Conservation (phyloP, 2,888 invertebrate species). For the Microplitis manilae region DNA sequence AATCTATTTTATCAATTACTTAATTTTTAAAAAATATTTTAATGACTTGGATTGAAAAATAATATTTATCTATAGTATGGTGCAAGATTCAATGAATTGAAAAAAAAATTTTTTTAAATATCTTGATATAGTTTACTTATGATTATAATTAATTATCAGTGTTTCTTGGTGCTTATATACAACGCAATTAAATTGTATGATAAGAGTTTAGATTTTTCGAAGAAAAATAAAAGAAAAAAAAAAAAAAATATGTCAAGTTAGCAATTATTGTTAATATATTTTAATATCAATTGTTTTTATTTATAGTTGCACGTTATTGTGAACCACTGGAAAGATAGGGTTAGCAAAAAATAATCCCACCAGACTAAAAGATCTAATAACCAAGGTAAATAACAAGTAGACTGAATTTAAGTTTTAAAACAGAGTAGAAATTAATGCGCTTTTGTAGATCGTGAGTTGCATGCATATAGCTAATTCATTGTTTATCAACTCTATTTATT, state of each 20-base stretch:
- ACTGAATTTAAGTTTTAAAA: constrained; percentile 50
- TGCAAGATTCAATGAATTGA: too few species aligned
- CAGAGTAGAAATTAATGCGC: constrained; percentile 48
- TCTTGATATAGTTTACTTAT: constrained; percentile 25
- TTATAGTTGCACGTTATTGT: neutral
- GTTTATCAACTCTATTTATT: constrained; percentile 53
- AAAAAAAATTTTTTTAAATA: neutral
- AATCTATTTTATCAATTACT: too few species aligned
- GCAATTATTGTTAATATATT: neutral
- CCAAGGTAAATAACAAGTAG: constrained; percentile 46
- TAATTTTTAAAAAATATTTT: too few species aligned
- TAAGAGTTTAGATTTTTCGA: constrained; percentile 23
- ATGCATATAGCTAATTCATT: constrained; percentile 51
- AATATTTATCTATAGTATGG: too few species aligned
- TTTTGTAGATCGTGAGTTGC: constrained; percentile 31
- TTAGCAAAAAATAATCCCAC: constrained; percentile 26
- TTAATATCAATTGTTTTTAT: neutral
- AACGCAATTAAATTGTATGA: constrained; percentile 44
- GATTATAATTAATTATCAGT: constrained; percentile 33
- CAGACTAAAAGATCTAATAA: constrained; percentile 45
- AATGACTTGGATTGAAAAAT: too few species aligned
- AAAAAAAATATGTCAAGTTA: neutral
- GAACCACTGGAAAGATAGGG: neutral
- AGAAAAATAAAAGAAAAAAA: too few species aligned
- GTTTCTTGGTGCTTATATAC: constrained; percentile 39